Percentiles rank a stretch among this genome's conserved stretches.
Conservation (phyloP, 2,888 invertebrate species). For the Listrodromus nycthemerus region DNA sequence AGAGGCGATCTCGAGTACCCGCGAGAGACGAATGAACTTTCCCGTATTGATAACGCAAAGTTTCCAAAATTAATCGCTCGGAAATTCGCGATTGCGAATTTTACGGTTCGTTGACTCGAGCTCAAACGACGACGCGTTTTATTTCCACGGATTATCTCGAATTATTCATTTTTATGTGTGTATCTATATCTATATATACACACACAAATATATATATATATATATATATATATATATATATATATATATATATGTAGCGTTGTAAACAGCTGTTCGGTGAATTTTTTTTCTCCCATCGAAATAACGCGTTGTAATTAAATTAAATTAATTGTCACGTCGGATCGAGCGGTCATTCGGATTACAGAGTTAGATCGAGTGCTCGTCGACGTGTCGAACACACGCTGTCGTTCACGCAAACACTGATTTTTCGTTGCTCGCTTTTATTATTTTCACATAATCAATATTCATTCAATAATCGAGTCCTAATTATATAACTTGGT, state of each 20-base stretch:
- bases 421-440: constrained; percentile 61
- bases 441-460: constrained; percentile 82
- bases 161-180: constrained; percentile 18
- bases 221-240: too few species aligned
- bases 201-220: too few species aligned
- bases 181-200: too few species aligned
- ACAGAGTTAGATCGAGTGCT: too few species aligned
- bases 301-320: not conserved
- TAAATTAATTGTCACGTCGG: not conserved
- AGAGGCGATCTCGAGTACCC: not conserved
- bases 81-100: not conserved
- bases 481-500: constrained; percentile 83
- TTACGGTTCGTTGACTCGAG: constrained; percentile 9
- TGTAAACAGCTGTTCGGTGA: not conserved
- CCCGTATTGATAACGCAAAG: not conserved
- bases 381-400: not conserved
- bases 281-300: not conserved
- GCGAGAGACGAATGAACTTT: not conserved
- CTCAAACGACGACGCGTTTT: not conserved
- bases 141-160: constrained; percentile 14
- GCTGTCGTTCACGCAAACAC: not conserved
- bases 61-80: constrained; percentile 7
- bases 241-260: too few species aligned
- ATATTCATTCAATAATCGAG: constrained; percentile 81
- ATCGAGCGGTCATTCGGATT: not conserved